phyloP scores from a whole-genome alignment of 2,113 vertebrate genomes.

The Osmerus mordax region DNA sequence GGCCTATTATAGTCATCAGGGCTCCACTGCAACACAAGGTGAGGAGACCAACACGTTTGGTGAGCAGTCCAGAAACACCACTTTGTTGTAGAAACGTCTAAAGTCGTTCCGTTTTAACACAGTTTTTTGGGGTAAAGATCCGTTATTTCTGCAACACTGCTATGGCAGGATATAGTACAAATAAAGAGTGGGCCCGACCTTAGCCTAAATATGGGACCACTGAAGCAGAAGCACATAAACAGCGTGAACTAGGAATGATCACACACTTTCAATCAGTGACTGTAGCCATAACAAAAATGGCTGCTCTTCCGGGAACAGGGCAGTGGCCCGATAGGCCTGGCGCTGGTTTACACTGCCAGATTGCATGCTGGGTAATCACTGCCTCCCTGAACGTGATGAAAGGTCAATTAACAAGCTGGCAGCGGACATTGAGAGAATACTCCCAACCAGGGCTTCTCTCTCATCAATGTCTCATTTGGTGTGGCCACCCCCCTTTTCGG shows the following conservation, averaged over 20 bases:
- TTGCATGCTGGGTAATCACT: conserved; percentile 21
- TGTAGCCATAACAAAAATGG: conserved; percentile 58
- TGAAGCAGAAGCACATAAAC: conserved; percentile 56
- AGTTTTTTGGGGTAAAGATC: conserved; percentile 8
- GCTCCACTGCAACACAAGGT: conserved; percentile 29
- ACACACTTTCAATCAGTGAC: conserved; percentile 46
- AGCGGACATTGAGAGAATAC: conserved; percentile 31
- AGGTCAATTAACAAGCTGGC: conserved; percentile 49
- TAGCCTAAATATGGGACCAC: conserved; percentile 56
- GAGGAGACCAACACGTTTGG: too few relatives aligned
- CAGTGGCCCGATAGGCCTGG: conserved; percentile 24
- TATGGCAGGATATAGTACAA: conserved; percentile 41
- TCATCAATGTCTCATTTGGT: conserved; percentile 50
- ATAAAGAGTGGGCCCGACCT: conserved; percentile 56
- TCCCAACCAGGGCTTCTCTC: conserved; percentile 2
- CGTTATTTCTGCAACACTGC: conserved; percentile 24
- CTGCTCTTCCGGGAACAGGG: conserved; percentile 42
- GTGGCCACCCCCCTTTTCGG: conserved; percentile 15
- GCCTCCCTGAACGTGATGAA: conserved; percentile 35
- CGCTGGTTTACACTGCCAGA: conserved; percentile 22
- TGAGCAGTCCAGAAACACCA: too few relatives aligned
- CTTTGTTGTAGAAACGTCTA: too few relatives aligned
- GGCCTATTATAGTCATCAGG: conserved; percentile 30
- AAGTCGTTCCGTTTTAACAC: too few relatives aligned
- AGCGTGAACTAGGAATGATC: conserved; percentile 42